Base-by-base conservation (phyloP, 2,888 invertebrate genomes). In the Melinaea marsaeus region DNA sequence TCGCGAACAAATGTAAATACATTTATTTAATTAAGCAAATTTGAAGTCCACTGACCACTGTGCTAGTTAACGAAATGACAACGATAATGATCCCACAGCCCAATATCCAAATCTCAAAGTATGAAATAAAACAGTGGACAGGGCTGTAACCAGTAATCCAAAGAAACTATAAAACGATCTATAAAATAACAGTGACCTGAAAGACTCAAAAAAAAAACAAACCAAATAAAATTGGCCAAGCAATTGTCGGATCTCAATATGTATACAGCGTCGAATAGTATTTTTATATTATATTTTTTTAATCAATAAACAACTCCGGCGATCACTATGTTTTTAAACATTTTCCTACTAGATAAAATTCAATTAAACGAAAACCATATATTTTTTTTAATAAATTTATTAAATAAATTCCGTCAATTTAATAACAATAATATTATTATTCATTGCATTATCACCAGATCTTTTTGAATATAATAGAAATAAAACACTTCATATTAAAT, bases 41-140 rank as follows among this genome's bases (percentile, higher is more conserved):
- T 67, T 69, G 66, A 60, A 61, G 60, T 69, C 72, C 71, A 69
- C 75, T 74, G 74, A 74, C 74, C 70, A 68, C 67, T 65, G 65
- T n/a, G n/a, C n/a, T 61, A 65, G 70, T 66, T 72, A 74, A 75
- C 59, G 75, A 78, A 83, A 83, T 84, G 80, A 82, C 83, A 84
- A 81, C 81, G 79, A 80, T 84, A 81, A 80, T 77, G 75, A 74
- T 61, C 68, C 72, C 68, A 68, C 71, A 65, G 66, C 68, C 63
- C 61, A 70, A 69, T 69, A 67, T 66, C 67, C 66, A 67, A 71
- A 68, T 62, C 62, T 69, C 66, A 67, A 67, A 63, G 65, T 57
- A 61, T 58, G 56, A 61, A 61, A 64, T 64, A 67, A 64, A 67
- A 61, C 62, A 62, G 57, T 13, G 47, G 55, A n/a, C n/a, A n/a